phyloP scores from a whole-genome alignment of 2,888 invertebrate genomes.

The Criorhina ranunculi region DNA sequence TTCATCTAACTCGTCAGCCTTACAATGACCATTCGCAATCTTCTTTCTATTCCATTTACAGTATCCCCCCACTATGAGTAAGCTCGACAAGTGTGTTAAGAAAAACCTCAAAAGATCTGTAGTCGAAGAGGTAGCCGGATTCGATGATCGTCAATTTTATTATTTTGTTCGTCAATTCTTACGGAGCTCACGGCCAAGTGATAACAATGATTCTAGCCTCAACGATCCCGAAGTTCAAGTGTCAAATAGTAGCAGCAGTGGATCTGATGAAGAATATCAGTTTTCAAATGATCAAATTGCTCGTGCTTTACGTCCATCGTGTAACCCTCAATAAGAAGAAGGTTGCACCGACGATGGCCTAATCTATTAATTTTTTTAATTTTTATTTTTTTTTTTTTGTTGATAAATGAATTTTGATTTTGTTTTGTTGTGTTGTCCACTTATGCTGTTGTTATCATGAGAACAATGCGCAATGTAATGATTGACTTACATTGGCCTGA shows the following conservation, averaged over 20 bases:
- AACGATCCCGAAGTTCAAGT: constrained; percentile 53
- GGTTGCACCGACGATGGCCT: neutral
- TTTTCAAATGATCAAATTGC: constrained; percentile 66
- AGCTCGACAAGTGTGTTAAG: constrained; percentile 80
- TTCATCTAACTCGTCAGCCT: constrained; percentile 14
- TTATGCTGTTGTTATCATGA: constrained; percentile 17
- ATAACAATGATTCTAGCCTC: constrained; percentile 53
- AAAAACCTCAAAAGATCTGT: constrained; percentile 80
- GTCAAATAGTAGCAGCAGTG: constrained; percentile 57
- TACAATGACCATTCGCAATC: neutral
- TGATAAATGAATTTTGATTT: constrained; percentile 12
- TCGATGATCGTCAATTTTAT: constrained; percentile 81
- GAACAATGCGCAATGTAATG: constrained; percentile 10
- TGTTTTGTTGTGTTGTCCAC: constrained; percentile 11
- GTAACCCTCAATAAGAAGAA: constrained; percentile 66
- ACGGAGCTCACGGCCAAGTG: constrained; percentile 76
- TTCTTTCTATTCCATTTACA: constrained; percentile 55
- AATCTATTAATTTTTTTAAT: neutral
- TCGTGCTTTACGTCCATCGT: constrained; percentile 63
- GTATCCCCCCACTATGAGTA: constrained; percentile 79
- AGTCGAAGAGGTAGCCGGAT: constrained; percentile 76
- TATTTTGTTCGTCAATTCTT: constrained; percentile 82
- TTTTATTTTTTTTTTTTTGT: constrained; percentile 9
- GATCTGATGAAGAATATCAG: constrained; percentile 62
- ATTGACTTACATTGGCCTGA: constrained; percentile 7